Base-by-base conservation (phyloP, 2,113 vertebrate species). In the Microtus montanus region DNA sequence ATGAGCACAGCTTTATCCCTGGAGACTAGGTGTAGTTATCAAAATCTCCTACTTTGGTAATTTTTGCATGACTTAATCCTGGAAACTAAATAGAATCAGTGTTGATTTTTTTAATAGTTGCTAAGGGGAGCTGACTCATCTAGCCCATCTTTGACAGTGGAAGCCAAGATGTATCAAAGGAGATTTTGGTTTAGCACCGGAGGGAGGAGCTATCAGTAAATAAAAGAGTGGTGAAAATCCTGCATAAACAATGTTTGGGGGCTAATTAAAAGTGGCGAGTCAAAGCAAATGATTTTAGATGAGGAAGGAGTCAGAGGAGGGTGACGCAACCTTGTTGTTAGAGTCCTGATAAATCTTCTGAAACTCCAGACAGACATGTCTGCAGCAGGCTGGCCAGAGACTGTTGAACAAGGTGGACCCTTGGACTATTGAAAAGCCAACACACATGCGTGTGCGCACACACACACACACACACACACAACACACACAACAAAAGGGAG, bases 21-120 rank as follows among this genome's bases (percentile, higher is more conserved):
- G 54, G 95, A 95, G 87, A 96, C 95, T 63, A 97, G 95, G 89
- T 97, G 87, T 92, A 96, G 89, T 94, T 95, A 96, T 80, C 89
- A 44, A 92, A 93, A 94, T 94, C 41, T 89, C 83, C 91, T 95
- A 17, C 12, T 96, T 93, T 95, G 92, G 93, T 92, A 73, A 89
- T 85, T 96, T 28, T 92, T 93, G 64, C 95, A 95, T 97, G 95
- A 97, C 74, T 96, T 94, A 90, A 97, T 96, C 94, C 95, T 96
- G 14, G 96, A 95, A 95, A 97, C 89, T 47, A 94, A 93, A 95
- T 73, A 95, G 35, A 95, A 96, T 96, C 66, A 68, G 83, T 95
- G 83, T 92, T 93, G 75, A 28, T 33, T 88, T 91, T 89, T 74
- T 22, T 19, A 89, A 82, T 92, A 80, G 84, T 96, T 96, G 78